phyloP scores from a whole-genome alignment of 2,797 vertebrate species.

The Chelonia mydas region DNA sequence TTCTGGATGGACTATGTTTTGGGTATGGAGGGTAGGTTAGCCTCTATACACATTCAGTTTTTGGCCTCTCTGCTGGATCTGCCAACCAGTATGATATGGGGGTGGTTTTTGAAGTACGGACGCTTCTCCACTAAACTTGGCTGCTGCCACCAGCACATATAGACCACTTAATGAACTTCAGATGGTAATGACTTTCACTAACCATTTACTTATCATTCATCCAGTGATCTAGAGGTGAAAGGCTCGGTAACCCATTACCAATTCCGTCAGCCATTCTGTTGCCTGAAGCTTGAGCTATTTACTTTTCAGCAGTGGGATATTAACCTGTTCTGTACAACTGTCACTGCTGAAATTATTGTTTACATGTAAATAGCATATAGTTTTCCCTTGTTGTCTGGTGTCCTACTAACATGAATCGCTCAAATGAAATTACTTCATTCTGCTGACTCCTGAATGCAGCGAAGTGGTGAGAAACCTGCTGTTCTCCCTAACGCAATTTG shows the following conservation, averaged over 20 bases:
- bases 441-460: background rate
- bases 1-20: background rate
- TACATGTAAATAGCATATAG: background rate
- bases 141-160: background rate
- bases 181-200: background rate
- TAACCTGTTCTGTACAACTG: background rate
- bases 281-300: background rate
- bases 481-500: conserved; percentile 17
- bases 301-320: background rate
- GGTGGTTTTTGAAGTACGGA: background rate
- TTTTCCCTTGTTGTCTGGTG: background rate
- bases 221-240: background rate
- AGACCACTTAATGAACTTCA: conserved; percentile 16
- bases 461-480: conserved; percentile 30
- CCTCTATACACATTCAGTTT: background rate
- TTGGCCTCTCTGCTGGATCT: background rate
- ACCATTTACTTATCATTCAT: background rate
- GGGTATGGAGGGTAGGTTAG: background rate
- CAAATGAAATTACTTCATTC: conserved; percentile 13
- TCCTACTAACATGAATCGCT: conserved; percentile 15
- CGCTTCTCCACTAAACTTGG: background rate
- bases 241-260: background rate
- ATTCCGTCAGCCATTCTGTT: background rate
- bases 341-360: background rate
- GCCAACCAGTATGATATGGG: background rate